phyloP scores from a whole-genome alignment of 2,797 vertebrate species.

The Ptychadena robeensis region DNA sequence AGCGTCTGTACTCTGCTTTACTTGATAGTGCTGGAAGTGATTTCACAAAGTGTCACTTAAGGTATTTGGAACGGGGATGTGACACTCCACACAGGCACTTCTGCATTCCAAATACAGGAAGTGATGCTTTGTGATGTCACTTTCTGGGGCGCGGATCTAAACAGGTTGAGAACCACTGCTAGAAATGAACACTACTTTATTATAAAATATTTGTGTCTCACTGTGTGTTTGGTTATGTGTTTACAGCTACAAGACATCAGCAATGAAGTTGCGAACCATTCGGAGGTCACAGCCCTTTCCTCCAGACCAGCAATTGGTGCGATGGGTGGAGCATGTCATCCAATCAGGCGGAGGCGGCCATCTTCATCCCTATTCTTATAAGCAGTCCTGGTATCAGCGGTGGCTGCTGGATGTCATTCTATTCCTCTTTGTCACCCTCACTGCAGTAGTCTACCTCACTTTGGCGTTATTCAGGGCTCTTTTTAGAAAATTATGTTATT shows the following conservation, averaged over 20 bases:
- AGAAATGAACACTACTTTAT: too few species aligned
- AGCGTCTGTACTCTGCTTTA: too few species aligned
- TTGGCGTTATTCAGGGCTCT: constrained; percentile 14
- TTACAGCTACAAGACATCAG: constrained; percentile 75
- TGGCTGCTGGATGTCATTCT: constrained; percentile 72
- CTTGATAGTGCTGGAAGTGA: too few species aligned
- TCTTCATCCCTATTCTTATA: constrained; percentile 68
- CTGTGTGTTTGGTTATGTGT: background rate
- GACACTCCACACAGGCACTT: too few species aligned
- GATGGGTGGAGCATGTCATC: constrained; percentile 76
- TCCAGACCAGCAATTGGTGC: constrained; percentile 68
- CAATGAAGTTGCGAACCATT: constrained; percentile 69
- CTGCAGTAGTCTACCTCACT: constrained; percentile 39
- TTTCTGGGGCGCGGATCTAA: too few species aligned
- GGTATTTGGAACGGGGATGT: too few species aligned
- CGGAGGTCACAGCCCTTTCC: constrained; percentile 72
- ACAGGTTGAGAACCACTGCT: too few species aligned
- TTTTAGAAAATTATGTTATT: background rate
- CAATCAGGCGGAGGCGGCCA: constrained; percentile 69
- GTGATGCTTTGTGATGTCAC: too few species aligned
- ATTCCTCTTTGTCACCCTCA: constrained; percentile 64
- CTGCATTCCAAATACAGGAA: too few species aligned
- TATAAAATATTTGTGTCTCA: background rate
- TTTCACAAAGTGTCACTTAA: too few species aligned
- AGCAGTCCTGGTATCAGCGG: constrained; percentile 74